phyloP scores from a whole-genome alignment of 2,797 vertebrate genomes.

The Echiichthys vipera region DNA sequence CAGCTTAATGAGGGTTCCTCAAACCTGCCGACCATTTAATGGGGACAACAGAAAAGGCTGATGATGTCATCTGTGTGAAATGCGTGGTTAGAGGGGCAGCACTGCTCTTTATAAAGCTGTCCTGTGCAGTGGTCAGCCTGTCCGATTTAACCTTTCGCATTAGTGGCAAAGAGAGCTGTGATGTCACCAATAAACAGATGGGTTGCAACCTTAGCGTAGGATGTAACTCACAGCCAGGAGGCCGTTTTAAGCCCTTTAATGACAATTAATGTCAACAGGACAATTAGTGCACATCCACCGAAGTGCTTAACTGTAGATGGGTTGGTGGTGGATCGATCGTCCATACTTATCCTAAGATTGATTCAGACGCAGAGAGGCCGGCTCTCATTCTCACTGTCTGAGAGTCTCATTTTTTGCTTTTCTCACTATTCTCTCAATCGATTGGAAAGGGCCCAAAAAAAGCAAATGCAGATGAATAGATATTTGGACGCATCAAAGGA shows the following conservation, averaged over 20 bases:
- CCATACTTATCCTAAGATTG: conserved; percentile 82
- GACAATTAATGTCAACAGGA: conserved; percentile 87
- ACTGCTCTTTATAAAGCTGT: conserved; percentile 44
- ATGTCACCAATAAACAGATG: conserved; percentile 82
- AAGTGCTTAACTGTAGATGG: conserved; percentile 80
- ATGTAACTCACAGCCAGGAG: conserved; percentile 72
- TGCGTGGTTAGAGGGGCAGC: conserved; percentile 34
- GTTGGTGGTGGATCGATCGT: conserved; percentile 76
- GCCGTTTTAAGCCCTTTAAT: conserved; percentile 83
- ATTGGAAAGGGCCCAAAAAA: conserved; percentile 12
- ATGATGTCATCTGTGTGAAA: conserved; percentile 65
- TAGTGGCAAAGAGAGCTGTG: conserved; percentile 47
- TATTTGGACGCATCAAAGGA: too few species aligned
- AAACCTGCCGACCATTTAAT: conserved; percentile 50
- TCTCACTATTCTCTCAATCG: conserved; percentile 11
- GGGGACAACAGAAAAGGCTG: conserved; percentile 41
- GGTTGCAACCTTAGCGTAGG: conserved; percentile 60
- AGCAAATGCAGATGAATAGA: not conserved
- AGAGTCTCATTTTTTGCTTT: conserved; percentile 32
- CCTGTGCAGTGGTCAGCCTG: conserved; percentile 31
- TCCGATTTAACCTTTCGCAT: conserved; percentile 54
- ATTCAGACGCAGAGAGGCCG: conserved; percentile 72
- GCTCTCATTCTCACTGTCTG: conserved; percentile 50
- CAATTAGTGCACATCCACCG: conserved; percentile 84
- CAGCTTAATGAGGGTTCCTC: conserved; percentile 38